A percentile compares a stretch with the other conserved stretches of the same genome.
phyloP scores from a whole-genome alignment of 1,140 invertebrate genomes.

The Panulirus ornatus region DNA sequence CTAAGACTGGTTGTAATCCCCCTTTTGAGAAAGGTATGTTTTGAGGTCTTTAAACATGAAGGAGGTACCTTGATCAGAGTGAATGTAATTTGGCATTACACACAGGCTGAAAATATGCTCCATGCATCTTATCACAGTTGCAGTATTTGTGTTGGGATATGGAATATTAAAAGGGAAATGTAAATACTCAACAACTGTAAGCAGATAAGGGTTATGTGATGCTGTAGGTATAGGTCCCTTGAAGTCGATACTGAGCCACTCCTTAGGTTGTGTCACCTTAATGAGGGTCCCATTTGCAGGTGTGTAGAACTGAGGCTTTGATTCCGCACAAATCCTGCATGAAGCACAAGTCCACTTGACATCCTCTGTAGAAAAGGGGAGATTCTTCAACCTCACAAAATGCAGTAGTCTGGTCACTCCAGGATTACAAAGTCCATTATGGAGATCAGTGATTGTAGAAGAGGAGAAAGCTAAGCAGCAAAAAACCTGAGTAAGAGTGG shows the following conservation, averaged over 20 bases:
- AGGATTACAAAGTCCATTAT: conserved; percentile 36
- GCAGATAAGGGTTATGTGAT: conserved; percentile 14
- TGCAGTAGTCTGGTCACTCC: conserved; percentile 22
- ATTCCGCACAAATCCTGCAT: conserved; percentile 33
- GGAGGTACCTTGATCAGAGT: background rate
- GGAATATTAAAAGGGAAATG: background rate
- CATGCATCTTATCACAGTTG: background rate
- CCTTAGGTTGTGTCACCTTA: conserved; percentile 45
- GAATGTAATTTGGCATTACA: conserved; percentile 15
- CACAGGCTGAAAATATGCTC: background rate
- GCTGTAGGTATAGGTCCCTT: conserved; percentile 43
- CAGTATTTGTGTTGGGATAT: background rate
- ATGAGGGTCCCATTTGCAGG: conserved; percentile 23
- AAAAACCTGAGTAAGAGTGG: background rate
- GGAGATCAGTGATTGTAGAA: background rate
- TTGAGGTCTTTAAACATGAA: conserved; percentile 1
- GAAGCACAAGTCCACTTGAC: conserved; percentile 42
- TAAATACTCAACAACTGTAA: conserved; percentile 50
- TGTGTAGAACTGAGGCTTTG: conserved; percentile 43
- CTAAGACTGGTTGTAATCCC: background rate
- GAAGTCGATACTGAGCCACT: conserved; percentile 30
- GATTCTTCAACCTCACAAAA: conserved; percentile 42
- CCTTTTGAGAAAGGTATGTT: background rate
- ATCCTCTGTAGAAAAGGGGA: conserved; percentile 44
- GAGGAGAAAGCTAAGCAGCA: background rate